Evolutionary conservation across 2,113 vertebrate species (phyloP), one percentile per base, ranked within the genome.

Genomic region (Hydrolagus affinis): DNA sequence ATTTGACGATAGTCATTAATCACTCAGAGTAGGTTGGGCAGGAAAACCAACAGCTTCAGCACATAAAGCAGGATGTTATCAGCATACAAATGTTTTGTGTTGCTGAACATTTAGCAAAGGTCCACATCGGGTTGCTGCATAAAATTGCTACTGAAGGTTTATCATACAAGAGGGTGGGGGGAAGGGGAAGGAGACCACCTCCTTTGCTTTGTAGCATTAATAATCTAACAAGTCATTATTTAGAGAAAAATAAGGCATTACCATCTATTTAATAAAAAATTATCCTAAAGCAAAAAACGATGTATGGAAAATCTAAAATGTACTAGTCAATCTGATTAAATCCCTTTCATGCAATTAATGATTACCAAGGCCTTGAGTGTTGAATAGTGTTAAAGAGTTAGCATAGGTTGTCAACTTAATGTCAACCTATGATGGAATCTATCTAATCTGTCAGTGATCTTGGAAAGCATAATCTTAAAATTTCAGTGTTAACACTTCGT

Each of bases 1-100:
- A 83, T 66, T 83, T 83, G 78, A 83, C 78, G 19, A 83, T 28
- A 66, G 28, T 83, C 78, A 83, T 83, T 83, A 83, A 60, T 83
- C 78, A 83, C 62, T 32, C 60, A 10, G 66, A 62, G 62, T 60
- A 83, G 78, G 62, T 83, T 83, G 78, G 78, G 15, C 78, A 68
- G 66, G 59, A 56, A 83, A 83, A 66, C 78, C 62, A 83, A 83
- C 62, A 83, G 78, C 78, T 83, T 83, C 23, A 28, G 66, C 78
- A 83, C 32, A 32, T 30, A 66, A 83, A 83, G 59, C 25, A 30
- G 28, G 66, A 68, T 83, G 78, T 83, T 62, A 83, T 30, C 78
- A 21, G 60, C 60, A 68, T 30, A 66, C 78, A 32, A 9, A 83
- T 83, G 66, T 83, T 83, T 83, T 83, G 66, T 68, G 60, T 32